Percentiles rank a stretch among this genome's conserved stretches.
phyloP scores from a whole-genome alignment of 2,797 vertebrate genomes.

The Argya squamiceps region DNA sequence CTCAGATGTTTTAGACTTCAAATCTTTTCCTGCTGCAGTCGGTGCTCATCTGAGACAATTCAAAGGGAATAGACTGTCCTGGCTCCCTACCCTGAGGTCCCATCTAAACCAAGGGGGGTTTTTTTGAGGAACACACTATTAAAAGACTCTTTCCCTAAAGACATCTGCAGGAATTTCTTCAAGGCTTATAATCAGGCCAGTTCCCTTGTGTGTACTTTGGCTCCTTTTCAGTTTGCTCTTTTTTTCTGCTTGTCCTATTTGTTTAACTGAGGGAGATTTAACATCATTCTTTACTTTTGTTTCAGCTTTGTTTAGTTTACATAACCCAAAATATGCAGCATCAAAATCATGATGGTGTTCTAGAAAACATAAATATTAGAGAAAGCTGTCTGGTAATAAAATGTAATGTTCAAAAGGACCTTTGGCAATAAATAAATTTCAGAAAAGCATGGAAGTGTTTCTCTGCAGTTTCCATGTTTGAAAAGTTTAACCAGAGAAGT shows the following conservation, averaged over 20 bases:
- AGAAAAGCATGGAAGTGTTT: conserved; percentile 10
- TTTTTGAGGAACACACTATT: conserved; percentile 1
- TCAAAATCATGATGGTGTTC: conserved; percentile 42
- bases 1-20: neutral
- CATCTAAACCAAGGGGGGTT: neutral
- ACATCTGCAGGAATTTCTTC: conserved; percentile 38
- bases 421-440: conserved; percentile 22
- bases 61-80: neutral
- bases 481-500: conserved; percentile 6
- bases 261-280: conserved; percentile 8
- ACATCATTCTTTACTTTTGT: conserved; percentile 51
- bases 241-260: conserved; percentile 28
- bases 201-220: conserved; percentile 34
- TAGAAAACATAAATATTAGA: conserved; percentile 48
- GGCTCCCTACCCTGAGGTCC: neutral
- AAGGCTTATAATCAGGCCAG: conserved; percentile 35
- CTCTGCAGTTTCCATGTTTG: neutral
- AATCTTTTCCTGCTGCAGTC: neutral
- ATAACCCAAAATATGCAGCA: conserved; percentile 44
- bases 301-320: conserved; percentile 66
- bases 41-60: neutral
- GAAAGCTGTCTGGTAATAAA: conserved; percentile 24
- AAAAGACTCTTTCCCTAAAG: conserved; percentile 14
- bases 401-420: neutral
- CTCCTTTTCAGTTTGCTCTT: conserved; percentile 11